phyloP scores from a whole-genome alignment of 2,797 vertebrate species.

The Eptatretus atami region DNA sequence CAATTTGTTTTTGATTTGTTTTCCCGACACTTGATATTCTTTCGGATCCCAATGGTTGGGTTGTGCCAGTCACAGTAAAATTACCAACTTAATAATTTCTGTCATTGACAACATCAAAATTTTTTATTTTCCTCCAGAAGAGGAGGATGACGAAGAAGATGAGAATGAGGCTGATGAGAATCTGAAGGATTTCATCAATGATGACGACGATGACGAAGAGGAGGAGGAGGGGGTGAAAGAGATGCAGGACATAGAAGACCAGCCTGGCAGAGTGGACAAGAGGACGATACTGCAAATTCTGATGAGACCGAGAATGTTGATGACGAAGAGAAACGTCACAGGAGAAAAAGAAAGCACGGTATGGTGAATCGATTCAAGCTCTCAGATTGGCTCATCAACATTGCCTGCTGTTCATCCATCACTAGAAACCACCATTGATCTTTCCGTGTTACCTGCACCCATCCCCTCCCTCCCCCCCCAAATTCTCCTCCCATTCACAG shows the following conservation, averaged over 20 bases:
- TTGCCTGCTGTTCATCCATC: too few relatives aligned
- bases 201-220: constrained; percentile 46
- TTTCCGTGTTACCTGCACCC: background rate
- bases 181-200: constrained; percentile 71
- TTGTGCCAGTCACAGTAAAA: too few relatives aligned
- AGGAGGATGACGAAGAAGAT: constrained; percentile 74
- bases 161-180: constrained; percentile 86
- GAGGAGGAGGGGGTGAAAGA: constrained; percentile 13
- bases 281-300: constrained; percentile 23
- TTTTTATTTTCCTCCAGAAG: constrained; percentile 13
- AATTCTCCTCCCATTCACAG: constrained; percentile 14
- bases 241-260: constrained; percentile 16
- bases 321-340: too few relatives aligned
- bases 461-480: background rate
- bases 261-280: constrained; percentile 61
- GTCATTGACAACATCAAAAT: too few relatives aligned
- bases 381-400: too few relatives aligned
- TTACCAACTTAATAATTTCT: too few relatives aligned
- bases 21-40: too few relatives aligned
- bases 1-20: too few relatives aligned
- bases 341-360: too few relatives aligned
- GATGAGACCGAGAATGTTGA: too few relatives aligned
- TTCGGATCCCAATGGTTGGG: too few relatives aligned
- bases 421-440: background rate
- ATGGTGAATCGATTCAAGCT: too few relatives aligned